phyloP scores from a whole-genome alignment of 2,888 invertebrate species.

The Hylaea fasciaria region DNA sequence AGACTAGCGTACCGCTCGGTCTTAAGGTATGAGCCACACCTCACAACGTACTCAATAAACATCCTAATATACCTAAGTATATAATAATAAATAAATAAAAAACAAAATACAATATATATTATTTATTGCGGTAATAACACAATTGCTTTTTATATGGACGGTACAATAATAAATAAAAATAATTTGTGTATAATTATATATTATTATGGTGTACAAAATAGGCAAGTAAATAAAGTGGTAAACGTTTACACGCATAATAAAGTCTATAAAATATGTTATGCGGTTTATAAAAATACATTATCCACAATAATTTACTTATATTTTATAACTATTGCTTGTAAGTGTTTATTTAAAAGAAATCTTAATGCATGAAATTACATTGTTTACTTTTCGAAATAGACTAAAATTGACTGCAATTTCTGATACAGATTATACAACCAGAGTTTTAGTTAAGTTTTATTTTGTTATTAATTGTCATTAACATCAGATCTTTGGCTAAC shows the following conservation, averaged over 20 bases:
- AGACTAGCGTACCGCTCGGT: too few relatives aligned
- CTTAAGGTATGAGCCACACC: too few relatives aligned
- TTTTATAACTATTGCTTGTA: not conserved
- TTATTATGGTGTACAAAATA: not conserved
- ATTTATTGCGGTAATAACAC: conserved; percentile 34
- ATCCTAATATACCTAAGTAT: too few relatives aligned
- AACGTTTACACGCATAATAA: not conserved
- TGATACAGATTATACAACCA: not conserved
- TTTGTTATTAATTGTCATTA: conserved; percentile 1
- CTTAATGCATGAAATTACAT: not conserved
- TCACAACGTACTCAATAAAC: too few relatives aligned
- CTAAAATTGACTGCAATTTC: conserved; percentile 5
- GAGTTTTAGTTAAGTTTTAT: not conserved
- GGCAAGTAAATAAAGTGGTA: not conserved
- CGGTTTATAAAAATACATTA: conserved; percentile 6
- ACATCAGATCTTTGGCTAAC: conserved; percentile 42
- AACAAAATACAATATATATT: conserved; percentile 34
- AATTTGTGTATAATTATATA: not conserved
- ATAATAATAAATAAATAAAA: conserved; percentile 30
- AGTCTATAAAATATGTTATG: conserved; percentile 10
- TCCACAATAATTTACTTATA: not conserved
- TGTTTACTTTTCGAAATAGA: not conserved
- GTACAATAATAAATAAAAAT: conserved; percentile 21
- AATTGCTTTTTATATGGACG: conserved; percentile 38
- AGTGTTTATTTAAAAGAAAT: not conserved